phyloP scores from a whole-genome alignment of 2,888 invertebrate genomes.

The Limnephilus lunatus region DNA sequence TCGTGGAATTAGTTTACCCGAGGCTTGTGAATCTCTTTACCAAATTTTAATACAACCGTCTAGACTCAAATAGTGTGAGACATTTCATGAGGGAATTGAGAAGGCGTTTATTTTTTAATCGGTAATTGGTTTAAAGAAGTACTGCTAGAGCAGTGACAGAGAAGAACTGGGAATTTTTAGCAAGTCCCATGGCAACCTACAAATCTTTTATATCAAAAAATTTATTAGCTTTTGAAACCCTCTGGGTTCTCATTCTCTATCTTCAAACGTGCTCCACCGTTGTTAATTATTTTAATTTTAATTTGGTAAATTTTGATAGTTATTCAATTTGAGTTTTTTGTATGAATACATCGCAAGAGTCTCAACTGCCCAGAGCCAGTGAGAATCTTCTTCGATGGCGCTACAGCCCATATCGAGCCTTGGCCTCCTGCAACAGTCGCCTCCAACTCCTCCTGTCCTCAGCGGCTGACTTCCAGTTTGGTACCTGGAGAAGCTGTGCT shows the following conservation, averaged over 20 bases:
- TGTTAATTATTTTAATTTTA: too few relatives aligned
- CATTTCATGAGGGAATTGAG: background rate
- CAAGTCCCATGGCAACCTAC: background rate
- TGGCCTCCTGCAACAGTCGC: too few relatives aligned
- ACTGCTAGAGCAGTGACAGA: background rate
- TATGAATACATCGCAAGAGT: too few relatives aligned
- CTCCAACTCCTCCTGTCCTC: too few relatives aligned
- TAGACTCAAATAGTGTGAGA: background rate
- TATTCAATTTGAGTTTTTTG: too few relatives aligned
- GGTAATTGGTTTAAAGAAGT: background rate
- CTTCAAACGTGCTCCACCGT: background rate
- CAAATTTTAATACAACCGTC: background rate
- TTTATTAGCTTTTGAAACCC: background rate
- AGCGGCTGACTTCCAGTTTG: too few relatives aligned
- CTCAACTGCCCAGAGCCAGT: too few relatives aligned
- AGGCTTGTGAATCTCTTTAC: background rate
- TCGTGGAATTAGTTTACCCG: background rate
- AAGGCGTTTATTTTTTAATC: background rate
- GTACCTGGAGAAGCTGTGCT: too few relatives aligned
- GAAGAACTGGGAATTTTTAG: background rate
- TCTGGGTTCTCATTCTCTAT: background rate
- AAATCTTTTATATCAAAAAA: background rate
- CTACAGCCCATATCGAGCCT: too few relatives aligned
- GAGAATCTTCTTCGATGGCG: too few relatives aligned
- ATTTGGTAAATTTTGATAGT: too few relatives aligned